A percentile compares a stretch with the other conserved stretches of the same genome.
Conservation (phyloP, 2,113 vertebrate species). For the Tachuris rubrigastra region DNA sequence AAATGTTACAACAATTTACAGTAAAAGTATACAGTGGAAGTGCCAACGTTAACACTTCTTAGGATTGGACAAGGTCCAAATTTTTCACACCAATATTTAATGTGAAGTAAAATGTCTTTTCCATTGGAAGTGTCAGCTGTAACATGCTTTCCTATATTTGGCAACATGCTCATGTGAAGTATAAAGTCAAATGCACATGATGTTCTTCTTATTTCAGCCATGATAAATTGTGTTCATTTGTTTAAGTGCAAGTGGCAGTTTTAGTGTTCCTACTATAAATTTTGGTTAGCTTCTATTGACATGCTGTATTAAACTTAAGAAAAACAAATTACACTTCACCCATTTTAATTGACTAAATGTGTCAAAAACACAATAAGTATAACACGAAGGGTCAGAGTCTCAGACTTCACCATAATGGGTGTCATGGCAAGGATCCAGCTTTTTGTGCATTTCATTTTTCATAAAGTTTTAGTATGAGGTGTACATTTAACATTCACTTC, state of each 20-base stretch:
- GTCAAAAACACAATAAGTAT: conserved; percentile 86
- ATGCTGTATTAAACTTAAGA: conserved; percentile 83
- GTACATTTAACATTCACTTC: conserved; percentile 72
- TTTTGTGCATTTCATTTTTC: conserved; percentile 81
- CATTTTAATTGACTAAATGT: conserved; percentile 87
- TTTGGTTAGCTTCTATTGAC: conserved; percentile 86
- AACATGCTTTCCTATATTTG: conserved; percentile 91
- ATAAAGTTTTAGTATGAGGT: conserved; percentile 72
- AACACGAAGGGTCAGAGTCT: conserved; percentile 78
- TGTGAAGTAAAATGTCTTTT: conserved; percentile 85
- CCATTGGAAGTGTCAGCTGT: conserved; percentile 85
- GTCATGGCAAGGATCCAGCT: conserved; percentile 85
- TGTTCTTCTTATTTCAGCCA: conserved; percentile 82
- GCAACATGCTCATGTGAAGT: conserved; percentile 79
- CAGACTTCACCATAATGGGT: conserved; percentile 85
- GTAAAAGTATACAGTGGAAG: conserved; percentile 89
- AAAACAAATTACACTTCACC: conserved; percentile 89
- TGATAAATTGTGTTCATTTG: conserved; percentile 88
- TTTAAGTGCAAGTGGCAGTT: conserved; percentile 88
- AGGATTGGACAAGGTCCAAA: conserved; percentile 83
- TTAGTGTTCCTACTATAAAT: conserved; percentile 91
- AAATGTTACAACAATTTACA: conserved; percentile 93
- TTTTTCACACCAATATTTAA: conserved; percentile 90
- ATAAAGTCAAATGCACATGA: conserved; percentile 77
- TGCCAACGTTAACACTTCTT: conserved; percentile 94